phyloP scores from a whole-genome alignment of 1,140 invertebrate genomes.

The Drosophila neocordata region DNA sequence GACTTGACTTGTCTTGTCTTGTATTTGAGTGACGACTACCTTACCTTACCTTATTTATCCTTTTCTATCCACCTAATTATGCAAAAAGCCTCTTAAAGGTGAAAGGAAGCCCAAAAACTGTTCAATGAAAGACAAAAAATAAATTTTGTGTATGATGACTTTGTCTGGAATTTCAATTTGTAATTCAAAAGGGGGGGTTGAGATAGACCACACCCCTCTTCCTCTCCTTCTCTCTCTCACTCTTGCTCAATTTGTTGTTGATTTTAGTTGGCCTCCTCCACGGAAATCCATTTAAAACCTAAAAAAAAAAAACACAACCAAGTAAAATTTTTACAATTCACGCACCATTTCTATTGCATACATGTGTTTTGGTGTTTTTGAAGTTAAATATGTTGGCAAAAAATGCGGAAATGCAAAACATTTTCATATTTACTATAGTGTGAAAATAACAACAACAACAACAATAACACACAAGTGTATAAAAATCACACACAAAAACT shows the following conservation, averaged over 20 bases:
- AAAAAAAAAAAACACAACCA: conserved; percentile 2
- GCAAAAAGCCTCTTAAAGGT: conserved; percentile 38
- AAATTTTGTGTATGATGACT: conserved; percentile 32
- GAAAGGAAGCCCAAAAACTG: conserved; percentile 51
- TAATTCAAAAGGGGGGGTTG: conserved; percentile 21
- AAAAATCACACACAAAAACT: too few species aligned
- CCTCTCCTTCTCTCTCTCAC: too few species aligned
- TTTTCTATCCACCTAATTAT: conserved; percentile 59
- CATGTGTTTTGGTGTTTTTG: conserved; percentile 2
- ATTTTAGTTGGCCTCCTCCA: conserved; percentile 5
- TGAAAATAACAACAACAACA: conserved; percentile 31
- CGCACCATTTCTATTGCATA: conserved; percentile 32
- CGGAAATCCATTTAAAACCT: conserved; percentile 46
- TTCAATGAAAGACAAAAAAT: conserved; percentile 6
- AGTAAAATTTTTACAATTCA: conserved; percentile 33
- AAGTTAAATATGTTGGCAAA: conserved; percentile 17
- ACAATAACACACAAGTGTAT: neutral
- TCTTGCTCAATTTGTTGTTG: neutral
- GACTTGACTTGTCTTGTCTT: neutral
- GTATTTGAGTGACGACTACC: neutral
- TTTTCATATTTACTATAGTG: conserved; percentile 41
- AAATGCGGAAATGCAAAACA: conserved; percentile 43
- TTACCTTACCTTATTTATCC: neutral
- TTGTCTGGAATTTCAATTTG: conserved; percentile 36
- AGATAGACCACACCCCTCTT: too few species aligned